Evolutionary conservation across 2,797 vertebrate genomes (phyloP).

Genomic region (Sibirionetta formosa): DNA sequence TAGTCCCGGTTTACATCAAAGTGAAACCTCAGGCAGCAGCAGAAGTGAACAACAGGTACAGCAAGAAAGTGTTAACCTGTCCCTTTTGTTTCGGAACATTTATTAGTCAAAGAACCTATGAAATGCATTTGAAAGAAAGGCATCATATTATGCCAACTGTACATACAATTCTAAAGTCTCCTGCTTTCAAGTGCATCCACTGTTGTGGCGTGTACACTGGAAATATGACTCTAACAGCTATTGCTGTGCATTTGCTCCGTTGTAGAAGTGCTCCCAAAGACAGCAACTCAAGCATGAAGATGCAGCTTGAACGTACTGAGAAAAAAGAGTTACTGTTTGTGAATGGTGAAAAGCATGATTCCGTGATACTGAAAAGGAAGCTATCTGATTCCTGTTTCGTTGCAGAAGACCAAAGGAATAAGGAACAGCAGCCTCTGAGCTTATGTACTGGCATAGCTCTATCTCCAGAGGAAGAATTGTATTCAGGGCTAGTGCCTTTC

Average conservation of each 20-base stretch:
- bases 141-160: conserved; percentile 96
- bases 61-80: conserved; percentile 83
- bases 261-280: conserved; percentile 93
- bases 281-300: conserved; percentile 74
- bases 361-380: conserved; percentile 75
- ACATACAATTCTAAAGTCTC: conserved; percentile 93
- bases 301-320: conserved; percentile 60
- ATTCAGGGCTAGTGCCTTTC: conserved; percentile 76
- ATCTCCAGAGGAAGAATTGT: conserved; percentile 79
- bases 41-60: conserved; percentile 55
- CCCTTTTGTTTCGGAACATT: conserved; percentile 93
- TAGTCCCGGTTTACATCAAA: conserved; percentile 90
- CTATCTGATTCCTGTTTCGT: conserved; percentile 46
- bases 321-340: conserved; percentile 69
- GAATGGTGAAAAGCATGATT: conserved; percentile 71
- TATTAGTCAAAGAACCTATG: conserved; percentile 84
- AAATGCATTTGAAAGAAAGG: conserved; percentile 92
- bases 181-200: conserved; percentile 97
- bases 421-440: conserved; percentile 45
- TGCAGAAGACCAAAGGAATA: conserved; percentile 67
- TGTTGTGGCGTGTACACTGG: conserved; percentile 97
- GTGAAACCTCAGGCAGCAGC: conserved; percentile 85
- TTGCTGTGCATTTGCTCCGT: conserved; percentile 93
- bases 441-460: background rate
- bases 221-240: conserved; percentile 93